Evolutionary conservation across 1,140 invertebrate species (phyloP), one percentile per base, ranked within the genome.

Genomic region (Dryas iulia): DNA sequence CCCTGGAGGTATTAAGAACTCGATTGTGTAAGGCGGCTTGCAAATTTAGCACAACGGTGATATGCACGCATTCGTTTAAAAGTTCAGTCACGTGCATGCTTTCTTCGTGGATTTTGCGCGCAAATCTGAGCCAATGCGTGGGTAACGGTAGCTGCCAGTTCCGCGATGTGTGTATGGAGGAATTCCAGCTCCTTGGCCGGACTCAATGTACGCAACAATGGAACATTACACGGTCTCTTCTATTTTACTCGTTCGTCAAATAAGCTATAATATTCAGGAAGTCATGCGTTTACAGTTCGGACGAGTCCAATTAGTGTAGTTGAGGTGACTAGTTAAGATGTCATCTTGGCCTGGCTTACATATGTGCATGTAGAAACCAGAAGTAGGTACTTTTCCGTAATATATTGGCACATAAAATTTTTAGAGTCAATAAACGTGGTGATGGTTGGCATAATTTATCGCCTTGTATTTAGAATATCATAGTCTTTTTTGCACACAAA

Each of bases 61-160:
- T 79, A 76, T 79, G 71, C 79, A 86, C 79, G 80, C 81, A 79
- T 81, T 74, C 73, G 66, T 74, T 89, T 82, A 70, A 79, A 77
- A 89, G 77, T 76, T 78, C 26, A 67, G 82, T 87, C 89, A 91
- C 86, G 87, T 81, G 78, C 78, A 70, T 84, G 86, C 88, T 90
- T 90, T 89, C 88, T 90, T 89, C 82, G 82, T 83, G 83, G 77
- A 85, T 89, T 90, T 90, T 85, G 87, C 84, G 83, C 85, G 87
- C 84, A 83, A 90, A 90, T 86, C 82, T 82, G 77, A 76, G 73
- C 81, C 80, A 86, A 84, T 72, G 82, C 70, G 72, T 82, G 67
- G 61, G 65, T 91, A 91, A 91, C 89, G 89, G 89, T 89, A 84
- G 81, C 78, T 77, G 80, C 69, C 74, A 81, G 81, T 85, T 85